phyloP scores from a whole-genome alignment of 2,113 vertebrate genomes.

The Rhabdornis inornatus region DNA sequence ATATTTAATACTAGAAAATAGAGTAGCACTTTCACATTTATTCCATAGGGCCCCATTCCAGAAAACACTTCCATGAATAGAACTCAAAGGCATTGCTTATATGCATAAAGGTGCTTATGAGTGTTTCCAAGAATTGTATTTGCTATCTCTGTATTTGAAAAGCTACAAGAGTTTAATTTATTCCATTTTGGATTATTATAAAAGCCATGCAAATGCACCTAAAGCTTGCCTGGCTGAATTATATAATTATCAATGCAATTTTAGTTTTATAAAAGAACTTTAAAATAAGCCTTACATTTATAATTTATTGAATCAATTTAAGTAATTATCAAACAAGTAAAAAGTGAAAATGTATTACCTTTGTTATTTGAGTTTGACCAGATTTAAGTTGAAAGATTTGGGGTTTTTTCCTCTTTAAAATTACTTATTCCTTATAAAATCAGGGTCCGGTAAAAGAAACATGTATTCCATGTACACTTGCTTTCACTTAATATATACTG shows the following conservation, averaged over 20 bases:
- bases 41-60: not conserved
- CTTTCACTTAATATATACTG: not conserved
- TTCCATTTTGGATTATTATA: not conserved
- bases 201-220: not conserved
- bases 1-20: slow-evolving; percentile 21
- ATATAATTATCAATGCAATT: not conserved
- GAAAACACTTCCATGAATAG: not conserved
- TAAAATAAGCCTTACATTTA: not conserved
- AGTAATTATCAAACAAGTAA: not conserved
- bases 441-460: not conserved
- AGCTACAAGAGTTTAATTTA: not conserved
- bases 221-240: not conserved
- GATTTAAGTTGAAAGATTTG: not conserved
- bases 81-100: not conserved
- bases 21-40: not conserved
- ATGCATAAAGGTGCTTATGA: not conserved
- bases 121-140: not conserved
- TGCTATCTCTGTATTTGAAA: not conserved
- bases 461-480: not conserved
- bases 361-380: not conserved
- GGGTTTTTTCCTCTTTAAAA: not conserved
- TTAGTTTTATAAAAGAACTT: not conserved
- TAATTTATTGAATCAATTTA: not conserved
- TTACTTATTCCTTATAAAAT: not conserved
- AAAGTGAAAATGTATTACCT: not conserved